These are phyloP conservation scores for Brachionus sp. DNA, from an alignment of 1,140 invertebrate genomes.

Conservation along the genomic window DNA sequence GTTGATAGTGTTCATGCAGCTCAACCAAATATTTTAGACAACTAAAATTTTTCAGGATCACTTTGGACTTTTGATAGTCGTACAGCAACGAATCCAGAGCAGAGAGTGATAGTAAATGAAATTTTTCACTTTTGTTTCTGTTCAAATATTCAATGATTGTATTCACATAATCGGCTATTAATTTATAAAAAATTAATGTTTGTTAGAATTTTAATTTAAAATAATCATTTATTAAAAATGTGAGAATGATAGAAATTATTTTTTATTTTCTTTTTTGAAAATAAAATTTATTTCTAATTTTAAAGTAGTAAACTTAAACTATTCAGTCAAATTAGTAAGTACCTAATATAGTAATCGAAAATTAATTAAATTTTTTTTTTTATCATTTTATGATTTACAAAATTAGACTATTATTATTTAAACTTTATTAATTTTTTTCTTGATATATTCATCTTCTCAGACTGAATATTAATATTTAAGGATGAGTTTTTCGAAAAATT, in stretches of 20 bases:
- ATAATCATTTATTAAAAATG: not conserved
- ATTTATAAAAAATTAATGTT: not conserved
- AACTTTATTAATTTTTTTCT: too few relatives aligned
- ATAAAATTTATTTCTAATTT: too few relatives aligned
- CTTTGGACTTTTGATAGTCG: conserved; percentile 29
- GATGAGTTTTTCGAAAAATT: too few relatives aligned
- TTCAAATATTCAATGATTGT: conserved; percentile 16
- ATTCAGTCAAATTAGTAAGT: too few relatives aligned
- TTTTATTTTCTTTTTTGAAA: too few relatives aligned
- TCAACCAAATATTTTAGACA: conserved; percentile 7
- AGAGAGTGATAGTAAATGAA: not conserved
- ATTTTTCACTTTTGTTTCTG: conserved; percentile 7
- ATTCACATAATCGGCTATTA: conserved; percentile 20
- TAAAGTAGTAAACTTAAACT: too few relatives aligned
- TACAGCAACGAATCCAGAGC: conserved; percentile 14
- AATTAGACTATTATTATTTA: too few relatives aligned
- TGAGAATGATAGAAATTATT: not conserved
- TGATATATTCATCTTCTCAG: too few relatives aligned
- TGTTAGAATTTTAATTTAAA: not conserved
- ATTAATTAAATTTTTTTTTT: too few relatives aligned
- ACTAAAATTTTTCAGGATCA: conserved; percentile 17
- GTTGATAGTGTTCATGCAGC: not conserved
- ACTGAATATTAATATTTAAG: too few relatives aligned
- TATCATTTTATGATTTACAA: too few relatives aligned
- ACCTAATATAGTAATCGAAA: too few relatives aligned